Evolutionary conservation across 2,797 vertebrate species (phyloP).

Genomic region (Liasis olivaceus): DNA sequence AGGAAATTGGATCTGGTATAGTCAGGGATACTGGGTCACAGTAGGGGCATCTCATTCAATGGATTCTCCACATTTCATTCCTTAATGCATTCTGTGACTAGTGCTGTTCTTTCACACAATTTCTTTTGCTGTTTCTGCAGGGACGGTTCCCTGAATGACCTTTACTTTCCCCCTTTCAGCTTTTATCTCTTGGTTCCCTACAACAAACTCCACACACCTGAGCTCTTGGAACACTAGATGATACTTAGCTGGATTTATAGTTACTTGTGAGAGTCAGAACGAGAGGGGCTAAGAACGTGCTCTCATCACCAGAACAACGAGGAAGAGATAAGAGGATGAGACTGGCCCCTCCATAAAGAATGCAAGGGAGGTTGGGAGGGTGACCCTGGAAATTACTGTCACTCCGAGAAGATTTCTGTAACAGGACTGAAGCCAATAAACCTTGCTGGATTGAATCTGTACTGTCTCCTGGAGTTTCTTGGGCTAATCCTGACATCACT

Average conservation of each 20-base stretch:
- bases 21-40: not conserved
- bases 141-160: not conserved
- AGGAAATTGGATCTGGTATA: not conserved
- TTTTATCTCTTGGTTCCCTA: not conserved
- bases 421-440: too few species aligned
- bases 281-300: too few species aligned
- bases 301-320: too few species aligned
- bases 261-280: too few species aligned
- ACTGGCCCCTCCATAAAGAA: too few species aligned
- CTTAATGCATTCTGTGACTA: not conserved
- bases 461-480: too few species aligned
- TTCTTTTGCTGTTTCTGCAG: not conserved
- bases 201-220: not conserved
- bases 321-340: too few species aligned
- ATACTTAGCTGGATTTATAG: not conserved
- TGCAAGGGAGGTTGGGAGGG: too few species aligned
- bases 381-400: too few species aligned
- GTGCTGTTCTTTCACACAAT: not conserved
- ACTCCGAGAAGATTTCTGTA: too few species aligned
- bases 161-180: not conserved
- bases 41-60: not conserved
- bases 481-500: too few species aligned
- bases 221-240: not conserved
- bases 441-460: too few species aligned
- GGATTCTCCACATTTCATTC: not conserved